Conservation (phyloP, 2,888 invertebrate species). For the Leucoma salicis region DNA sequence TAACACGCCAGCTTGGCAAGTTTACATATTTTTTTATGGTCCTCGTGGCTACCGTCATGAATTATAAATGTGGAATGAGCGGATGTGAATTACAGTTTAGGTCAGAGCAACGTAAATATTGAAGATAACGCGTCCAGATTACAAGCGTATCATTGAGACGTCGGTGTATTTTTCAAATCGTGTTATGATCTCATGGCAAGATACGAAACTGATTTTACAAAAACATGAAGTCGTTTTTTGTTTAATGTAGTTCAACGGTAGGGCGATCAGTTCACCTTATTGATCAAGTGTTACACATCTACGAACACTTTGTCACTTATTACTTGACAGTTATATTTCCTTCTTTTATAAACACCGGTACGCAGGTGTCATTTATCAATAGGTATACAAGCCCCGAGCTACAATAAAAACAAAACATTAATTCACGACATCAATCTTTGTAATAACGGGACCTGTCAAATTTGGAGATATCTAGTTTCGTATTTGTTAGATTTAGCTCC, state of each 20-base stretch:
- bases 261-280: no score
- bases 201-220: not conserved
- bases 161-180: not conserved
- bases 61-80: not conserved
- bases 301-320: no score
- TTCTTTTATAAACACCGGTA: conserved; percentile 1
- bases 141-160: not conserved
- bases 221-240: no score
- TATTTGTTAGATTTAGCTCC: no score
- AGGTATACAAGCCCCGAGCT: conserved; percentile 1
- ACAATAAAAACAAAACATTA: conserved; percentile 1
- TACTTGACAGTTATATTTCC: no score
- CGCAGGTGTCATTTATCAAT: conserved; percentile 6
- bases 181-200: not conserved
- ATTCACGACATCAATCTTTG: conserved; percentile 4
- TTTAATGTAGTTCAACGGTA: no score
- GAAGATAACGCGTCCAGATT: not conserved
- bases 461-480: conserved; percentile 2
- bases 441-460: conserved; percentile 9
- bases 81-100: not conserved
- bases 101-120: not conserved
- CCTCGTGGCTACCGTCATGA: not conserved
- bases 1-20: not conserved
- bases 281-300: no score
- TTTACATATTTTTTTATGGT: conserved; percentile 1